Evolutionary conservation across 92 coral and sea anemone genomes (phyloP).

Genomic region (Parazoanthus swiftii): DNA sequence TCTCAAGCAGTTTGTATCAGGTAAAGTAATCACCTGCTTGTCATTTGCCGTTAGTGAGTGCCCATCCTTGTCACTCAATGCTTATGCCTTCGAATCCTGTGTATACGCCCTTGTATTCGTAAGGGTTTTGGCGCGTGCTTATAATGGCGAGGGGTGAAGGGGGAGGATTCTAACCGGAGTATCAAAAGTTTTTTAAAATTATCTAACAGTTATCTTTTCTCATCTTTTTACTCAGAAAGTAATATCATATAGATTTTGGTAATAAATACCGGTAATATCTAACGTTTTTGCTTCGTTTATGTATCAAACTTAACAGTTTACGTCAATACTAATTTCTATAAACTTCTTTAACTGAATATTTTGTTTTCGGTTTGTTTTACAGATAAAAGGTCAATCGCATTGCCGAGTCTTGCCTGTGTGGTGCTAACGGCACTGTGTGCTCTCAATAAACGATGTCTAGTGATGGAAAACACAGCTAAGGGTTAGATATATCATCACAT

Average conservation of each 20-base stretch:
- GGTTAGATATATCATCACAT: slow-evolving; percentile 48
- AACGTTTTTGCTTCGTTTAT: no score
- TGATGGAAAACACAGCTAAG: slow-evolving; percentile 97
- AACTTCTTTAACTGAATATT: not conserved
- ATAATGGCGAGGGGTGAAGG: not conserved
- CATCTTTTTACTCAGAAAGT: no score
- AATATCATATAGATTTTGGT: no score
- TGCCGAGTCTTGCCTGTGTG: slow-evolving; percentile 73
- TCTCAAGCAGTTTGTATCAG: slow-evolving; percentile 78
- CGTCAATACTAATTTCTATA: not conserved
- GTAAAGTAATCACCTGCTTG: slow-evolving; percentile 43
- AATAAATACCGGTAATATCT: no score
- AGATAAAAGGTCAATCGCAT: slow-evolving; percentile 73
- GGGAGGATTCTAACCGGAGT: not conserved
- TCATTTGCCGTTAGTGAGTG: not conserved
- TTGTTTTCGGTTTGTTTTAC: slow-evolving; percentile 1
- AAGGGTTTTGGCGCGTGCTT: no score
- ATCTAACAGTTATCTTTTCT: no score
- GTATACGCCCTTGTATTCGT: no score
- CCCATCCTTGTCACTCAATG: not conserved
- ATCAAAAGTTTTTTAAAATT: no score
- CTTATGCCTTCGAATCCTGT: not conserved
- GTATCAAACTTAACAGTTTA: not conserved
- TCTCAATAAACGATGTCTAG: slow-evolving; percentile 86
- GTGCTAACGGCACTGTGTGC: slow-evolving; percentile 85